phyloP scores from a whole-genome alignment of 2,888 invertebrate genomes.

The Eupithecia subumbrata region DNA sequence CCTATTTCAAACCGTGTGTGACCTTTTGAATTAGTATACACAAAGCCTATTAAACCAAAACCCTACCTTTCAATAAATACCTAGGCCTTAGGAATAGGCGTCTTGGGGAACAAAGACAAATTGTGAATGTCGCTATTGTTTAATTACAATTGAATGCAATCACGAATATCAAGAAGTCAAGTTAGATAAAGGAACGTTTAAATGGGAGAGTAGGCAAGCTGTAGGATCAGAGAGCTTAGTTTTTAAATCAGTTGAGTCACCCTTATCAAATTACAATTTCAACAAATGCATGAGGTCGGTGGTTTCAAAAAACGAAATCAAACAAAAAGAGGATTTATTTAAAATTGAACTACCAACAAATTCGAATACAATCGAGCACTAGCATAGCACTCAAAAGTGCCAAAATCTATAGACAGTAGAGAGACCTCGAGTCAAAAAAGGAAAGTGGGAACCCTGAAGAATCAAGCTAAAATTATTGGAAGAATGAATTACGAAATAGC shows the following conservation, averaged over 20 bases:
- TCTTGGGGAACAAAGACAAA: conserved; percentile 37
- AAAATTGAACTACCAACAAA: not conserved
- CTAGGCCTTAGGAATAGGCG: conserved; percentile 27
- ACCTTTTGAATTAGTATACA: conserved; percentile 27
- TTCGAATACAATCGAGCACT: not conserved
- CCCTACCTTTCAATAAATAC: conserved; percentile 27
- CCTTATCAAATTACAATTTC: not conserved
- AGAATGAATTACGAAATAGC: not conserved
- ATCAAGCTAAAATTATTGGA: not conserved
- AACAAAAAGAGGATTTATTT: not conserved
- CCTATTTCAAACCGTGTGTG: conserved; percentile 18
- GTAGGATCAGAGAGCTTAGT: not conserved
- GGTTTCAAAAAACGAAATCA: not conserved
- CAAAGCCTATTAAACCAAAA: conserved; percentile 24
- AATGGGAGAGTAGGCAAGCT: not conserved
- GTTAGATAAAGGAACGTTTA: conserved; percentile 12
- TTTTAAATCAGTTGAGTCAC: not conserved
- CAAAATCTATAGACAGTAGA: not conserved
- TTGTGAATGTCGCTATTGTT: conserved; percentile 48
- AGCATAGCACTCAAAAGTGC: not conserved
- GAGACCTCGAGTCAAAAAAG: not conserved
- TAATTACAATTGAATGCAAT: conserved; percentile 46
- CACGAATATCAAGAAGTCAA: conserved; percentile 45
- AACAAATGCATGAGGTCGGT: not conserved
- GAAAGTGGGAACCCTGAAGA: not conserved